A percentile compares a stretch with the other conserved stretches of the same genome.
These are phyloP conservation scores for Iguana delicatissima DNA, from an alignment of 2,797 vertebrate genomes.

Conservation along the genomic window DNA sequence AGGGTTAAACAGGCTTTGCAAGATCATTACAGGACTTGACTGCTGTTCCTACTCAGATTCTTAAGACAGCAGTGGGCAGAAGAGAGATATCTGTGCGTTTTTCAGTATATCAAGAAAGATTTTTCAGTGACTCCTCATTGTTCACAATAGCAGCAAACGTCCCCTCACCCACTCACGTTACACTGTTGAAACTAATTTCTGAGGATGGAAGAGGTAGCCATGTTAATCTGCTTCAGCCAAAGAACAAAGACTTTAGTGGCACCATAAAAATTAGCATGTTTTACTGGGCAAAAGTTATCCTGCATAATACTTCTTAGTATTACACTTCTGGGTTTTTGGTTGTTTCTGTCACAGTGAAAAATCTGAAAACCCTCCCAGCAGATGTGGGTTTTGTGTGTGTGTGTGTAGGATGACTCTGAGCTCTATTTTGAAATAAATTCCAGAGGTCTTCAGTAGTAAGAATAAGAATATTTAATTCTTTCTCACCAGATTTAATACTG, in stretches of 20 bases:
- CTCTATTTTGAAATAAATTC: neutral
- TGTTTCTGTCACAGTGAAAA: too few relatives aligned
- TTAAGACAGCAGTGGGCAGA: neutral
- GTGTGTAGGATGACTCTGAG: neutral
- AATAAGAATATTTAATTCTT: neutral
- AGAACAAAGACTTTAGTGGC: too few relatives aligned
- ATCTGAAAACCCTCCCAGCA: too few relatives aligned
- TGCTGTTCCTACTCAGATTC: neutral
- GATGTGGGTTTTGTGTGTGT: neutral
- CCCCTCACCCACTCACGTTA: too few relatives aligned
- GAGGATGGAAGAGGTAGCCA: too few relatives aligned
- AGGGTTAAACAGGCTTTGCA: neutral
- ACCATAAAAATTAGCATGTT: too few relatives aligned
- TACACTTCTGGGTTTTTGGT: too few relatives aligned
- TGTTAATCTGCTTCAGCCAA: too few relatives aligned
- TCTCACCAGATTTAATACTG: too few relatives aligned
- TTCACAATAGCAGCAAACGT: neutral
- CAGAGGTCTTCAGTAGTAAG: neutral
- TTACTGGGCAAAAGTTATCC: too few relatives aligned
- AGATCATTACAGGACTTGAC: neutral
- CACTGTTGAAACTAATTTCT: too few relatives aligned
- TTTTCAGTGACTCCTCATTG: neutral
- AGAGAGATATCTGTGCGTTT: neutral
- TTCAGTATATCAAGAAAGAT: neutral
- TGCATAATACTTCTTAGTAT: too few relatives aligned